Evolutionary conservation across 2,888 invertebrate species (phyloP), one percentile per base, ranked within the genome.

Genomic region (Chorisops tibialis): DNA sequence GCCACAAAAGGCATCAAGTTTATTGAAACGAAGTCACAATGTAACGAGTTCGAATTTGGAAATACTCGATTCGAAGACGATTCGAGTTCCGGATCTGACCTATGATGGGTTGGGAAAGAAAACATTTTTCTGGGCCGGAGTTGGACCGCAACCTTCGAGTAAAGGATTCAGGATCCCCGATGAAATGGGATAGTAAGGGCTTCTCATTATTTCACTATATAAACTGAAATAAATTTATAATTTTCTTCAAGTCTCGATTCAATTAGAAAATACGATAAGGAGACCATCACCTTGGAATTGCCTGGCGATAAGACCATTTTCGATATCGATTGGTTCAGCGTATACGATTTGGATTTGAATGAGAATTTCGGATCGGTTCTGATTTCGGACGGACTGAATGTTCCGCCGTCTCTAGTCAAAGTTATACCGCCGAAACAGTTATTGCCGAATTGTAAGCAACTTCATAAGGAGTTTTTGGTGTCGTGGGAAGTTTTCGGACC

Each of bases 401-500:
- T 95, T 63, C 94, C 94, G 49, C 93, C 94, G 45, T 89, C 91
- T n/a, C 77, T 88, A 65, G 81, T 87, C 5, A 85, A 87, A 78
- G 81, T 86, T 43, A 74, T 72, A 77, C 81, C 82, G 1, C 83
- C 83, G 67, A 83, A 86, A 70, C 82, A 86, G 64, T 79, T 84
- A 50, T 75, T 94, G 63, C 93, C 93, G 49, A 89, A 91, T 75
- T 95, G 95, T 73, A 79, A 87, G 50, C 94, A 93, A 76, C 81
- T 95, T 59, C 94, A 95, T 77, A 87, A 87, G 74, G 85, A 90
- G 74, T 81, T 87, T 67, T 91, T 92, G 80, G 83, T 93, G 2
- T 87, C 89, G 9, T 95, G 94, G 94, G 93, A 94, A 75, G 87
- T 93, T 22, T 93, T 93, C 76, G 94, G 94, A 0, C 90, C 89